Percentiles rank a stretch among this genome's conserved stretches.
Evolutionary conservation across 2,888 invertebrate genomes (phyloP).

Genomic region (Chrysolina haemoptera): DNA sequence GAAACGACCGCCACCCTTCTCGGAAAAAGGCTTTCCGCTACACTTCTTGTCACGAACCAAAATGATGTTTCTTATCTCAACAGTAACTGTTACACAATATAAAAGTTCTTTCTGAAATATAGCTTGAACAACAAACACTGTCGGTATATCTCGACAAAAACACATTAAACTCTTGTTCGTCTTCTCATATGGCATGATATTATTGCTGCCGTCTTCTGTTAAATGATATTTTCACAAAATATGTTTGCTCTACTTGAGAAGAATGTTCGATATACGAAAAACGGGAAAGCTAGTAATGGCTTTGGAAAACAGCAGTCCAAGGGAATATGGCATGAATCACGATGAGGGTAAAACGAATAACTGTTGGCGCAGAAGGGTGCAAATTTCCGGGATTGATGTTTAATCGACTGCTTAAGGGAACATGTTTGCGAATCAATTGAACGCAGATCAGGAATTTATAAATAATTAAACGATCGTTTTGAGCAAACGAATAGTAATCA

Average conservation of each 20-base stretch:
- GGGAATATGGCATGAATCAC: slow-evolving; percentile 38
- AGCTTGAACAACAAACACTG: slow-evolving; percentile 9
- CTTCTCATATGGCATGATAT: background rate
- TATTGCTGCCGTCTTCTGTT: slow-evolving; percentile 13
- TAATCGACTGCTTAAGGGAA: too few species aligned
- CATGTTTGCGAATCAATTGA: background rate
- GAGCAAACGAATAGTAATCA: too few species aligned
- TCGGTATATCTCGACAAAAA: slow-evolving; percentile 7
- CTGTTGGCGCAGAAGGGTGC: background rate
- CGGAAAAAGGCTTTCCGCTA: too few species aligned
- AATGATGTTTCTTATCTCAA: background rate
- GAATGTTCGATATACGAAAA: slow-evolving; percentile 36
- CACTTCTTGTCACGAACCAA: background rate
- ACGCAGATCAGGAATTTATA: background rate
- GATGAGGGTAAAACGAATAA: slow-evolving; percentile 14
- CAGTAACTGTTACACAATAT: slow-evolving; percentile 1
- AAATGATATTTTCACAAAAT: slow-evolving; percentile 38
- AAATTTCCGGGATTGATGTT: background rate
- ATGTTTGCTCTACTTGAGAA: slow-evolving; percentile 40
- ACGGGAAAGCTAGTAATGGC: slow-evolving; percentile 42
- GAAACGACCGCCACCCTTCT: too few species aligned
- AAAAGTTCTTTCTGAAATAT: slow-evolving; percentile 5
- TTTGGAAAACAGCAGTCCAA: slow-evolving; percentile 37
- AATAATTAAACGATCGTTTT: too few species aligned
- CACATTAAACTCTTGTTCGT: slow-evolving; percentile 19